Evolutionary conservation across 2,888 invertebrate species (phyloP), one percentile per base, ranked within the genome.

Genomic region (Meloe dianella): DNA sequence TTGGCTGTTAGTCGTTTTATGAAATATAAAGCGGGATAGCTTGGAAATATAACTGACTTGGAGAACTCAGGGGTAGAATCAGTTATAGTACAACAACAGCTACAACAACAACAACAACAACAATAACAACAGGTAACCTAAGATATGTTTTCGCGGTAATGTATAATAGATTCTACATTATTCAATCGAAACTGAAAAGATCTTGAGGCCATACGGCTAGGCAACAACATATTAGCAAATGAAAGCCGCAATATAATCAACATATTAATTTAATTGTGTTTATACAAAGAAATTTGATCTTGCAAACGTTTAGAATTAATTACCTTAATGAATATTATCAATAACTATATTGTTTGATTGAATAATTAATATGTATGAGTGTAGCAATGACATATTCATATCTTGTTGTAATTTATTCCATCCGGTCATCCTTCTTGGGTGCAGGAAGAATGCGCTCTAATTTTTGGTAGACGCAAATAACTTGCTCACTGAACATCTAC

Each of bases 391-490:
- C 14, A 35, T 7, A 35, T 7, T 5, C 35, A 35, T 14, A 12
- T 1, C 35, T 7, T 69, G 69, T 71, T 71, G 65, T 67, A 73
- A 70, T 71, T 71, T 71, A 68, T 64, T 67, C 61, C 60, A 64
- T 68, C 63, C 60, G 70, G 71, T 73, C 66, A 74, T 74, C 67
- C 71, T 72, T 75, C 73, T 73, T 72, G 66, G 66, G 70, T n/a
- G n/a, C 66, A 70, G 71, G 68, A 73, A 75, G 74, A 75, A 74
- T 75, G 75, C 73, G 71, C 73, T 69, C 71, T 75, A 75, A 75
- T 75, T 74, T 72, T 72, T 64, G 66, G 58, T 68, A 70, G n/a
- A n/a, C n/a, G 74, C 72, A 74, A 75, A 75, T 75, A 75, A 75
- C 71, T 73, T 73, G 73, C 72, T 70, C 65, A 65, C 60, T 73